These are phyloP conservation scores for Sitta carolinensis DNA, from an alignment of 2,797 vertebrate genomes.

Conservation along the genomic window DNA sequence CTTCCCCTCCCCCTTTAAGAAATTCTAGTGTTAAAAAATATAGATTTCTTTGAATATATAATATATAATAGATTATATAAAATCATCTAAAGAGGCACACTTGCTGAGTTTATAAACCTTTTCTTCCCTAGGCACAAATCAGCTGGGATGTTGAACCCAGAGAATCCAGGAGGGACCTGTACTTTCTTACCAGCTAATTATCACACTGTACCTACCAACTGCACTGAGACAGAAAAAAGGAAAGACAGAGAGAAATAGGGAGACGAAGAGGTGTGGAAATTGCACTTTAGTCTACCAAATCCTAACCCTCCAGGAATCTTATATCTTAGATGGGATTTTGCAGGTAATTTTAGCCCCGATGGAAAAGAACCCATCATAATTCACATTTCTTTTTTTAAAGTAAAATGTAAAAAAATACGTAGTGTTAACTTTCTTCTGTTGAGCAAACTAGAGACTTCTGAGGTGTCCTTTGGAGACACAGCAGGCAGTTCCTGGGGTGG, in stretches of 20 bases:
- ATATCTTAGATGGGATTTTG: not conserved
- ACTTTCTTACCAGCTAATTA: conserved; percentile 72
- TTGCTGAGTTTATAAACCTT: conserved; percentile 40
- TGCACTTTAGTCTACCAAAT: conserved; percentile 42
- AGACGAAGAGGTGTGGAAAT: conserved; percentile 21
- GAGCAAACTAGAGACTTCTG: conserved; percentile 18
- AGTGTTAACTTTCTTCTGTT: conserved; percentile 31
- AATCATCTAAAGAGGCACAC: conserved; percentile 55
- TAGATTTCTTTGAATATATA: conserved; percentile 61
- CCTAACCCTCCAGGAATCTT: conserved; percentile 38
- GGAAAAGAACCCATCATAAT: not conserved
- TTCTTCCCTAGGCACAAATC: conserved; percentile 16
- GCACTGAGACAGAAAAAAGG: conserved; percentile 35
- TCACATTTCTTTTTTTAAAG: conserved; percentile 43
- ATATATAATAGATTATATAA: conserved; percentile 66
- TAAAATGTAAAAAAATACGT: conserved; percentile 58
- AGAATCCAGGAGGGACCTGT: conserved; percentile 68
- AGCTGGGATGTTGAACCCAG: conserved; percentile 47
- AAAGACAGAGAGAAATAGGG: not conserved
- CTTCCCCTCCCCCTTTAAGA: not conserved
- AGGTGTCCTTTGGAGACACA: conserved; percentile 5
- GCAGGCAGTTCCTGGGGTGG: not conserved
- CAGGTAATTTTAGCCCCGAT: conserved; percentile 4
- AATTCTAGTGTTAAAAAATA: conserved; percentile 64
- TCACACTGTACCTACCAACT: conserved; percentile 63